phyloP scores from a whole-genome alignment of 1,140 invertebrate genomes.

The Nephotettix cincticeps region DNA sequence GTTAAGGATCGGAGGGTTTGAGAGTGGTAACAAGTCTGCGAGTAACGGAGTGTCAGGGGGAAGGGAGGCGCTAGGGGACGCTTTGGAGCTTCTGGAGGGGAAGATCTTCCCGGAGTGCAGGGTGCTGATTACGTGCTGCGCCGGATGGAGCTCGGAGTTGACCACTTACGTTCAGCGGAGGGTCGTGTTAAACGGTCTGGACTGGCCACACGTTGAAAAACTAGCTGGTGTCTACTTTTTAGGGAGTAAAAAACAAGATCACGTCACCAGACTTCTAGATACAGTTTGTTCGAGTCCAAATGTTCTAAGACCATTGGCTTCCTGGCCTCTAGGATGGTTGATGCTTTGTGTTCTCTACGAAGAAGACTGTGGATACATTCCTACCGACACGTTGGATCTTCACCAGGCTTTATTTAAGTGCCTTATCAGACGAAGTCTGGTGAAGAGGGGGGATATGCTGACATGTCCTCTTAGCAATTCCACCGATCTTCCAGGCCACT shows the following conservation, averaged over 20 bases:
- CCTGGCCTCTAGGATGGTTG: slow-evolving; percentile 56
- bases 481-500: slow-evolving; percentile 50
- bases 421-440: slow-evolving; percentile 48
- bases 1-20: slow-evolving; percentile 35
- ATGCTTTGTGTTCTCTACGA: slow-evolving; percentile 54
- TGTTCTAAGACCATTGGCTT: slow-evolving; percentile 48
- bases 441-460: slow-evolving; percentile 28
- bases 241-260: slow-evolving; percentile 30
- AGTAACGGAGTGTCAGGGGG: slow-evolving; percentile 36
- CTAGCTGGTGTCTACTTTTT: slow-evolving; percentile 51
- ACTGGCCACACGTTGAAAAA: slow-evolving; percentile 54
- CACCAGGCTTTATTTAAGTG: slow-evolving; percentile 51
- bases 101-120: slow-evolving; percentile 55
- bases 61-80: slow-evolving; percentile 50
- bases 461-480: background rate
- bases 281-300: slow-evolving; percentile 35
- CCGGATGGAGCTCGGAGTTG: slow-evolving; percentile 42
- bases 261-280: slow-evolving; percentile 36
- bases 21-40: slow-evolving; percentile 31
- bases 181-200: slow-evolving; percentile 53
- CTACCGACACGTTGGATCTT: slow-evolving; percentile 47
- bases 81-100: slow-evolving; percentile 54
- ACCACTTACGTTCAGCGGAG: slow-evolving; percentile 49
- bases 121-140: slow-evolving; percentile 54
- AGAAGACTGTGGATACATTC: slow-evolving; percentile 43